These are phyloP conservation scores for Picus viridis DNA, from an alignment of 2,797 vertebrate species.

Conservation along the genomic window DNA sequence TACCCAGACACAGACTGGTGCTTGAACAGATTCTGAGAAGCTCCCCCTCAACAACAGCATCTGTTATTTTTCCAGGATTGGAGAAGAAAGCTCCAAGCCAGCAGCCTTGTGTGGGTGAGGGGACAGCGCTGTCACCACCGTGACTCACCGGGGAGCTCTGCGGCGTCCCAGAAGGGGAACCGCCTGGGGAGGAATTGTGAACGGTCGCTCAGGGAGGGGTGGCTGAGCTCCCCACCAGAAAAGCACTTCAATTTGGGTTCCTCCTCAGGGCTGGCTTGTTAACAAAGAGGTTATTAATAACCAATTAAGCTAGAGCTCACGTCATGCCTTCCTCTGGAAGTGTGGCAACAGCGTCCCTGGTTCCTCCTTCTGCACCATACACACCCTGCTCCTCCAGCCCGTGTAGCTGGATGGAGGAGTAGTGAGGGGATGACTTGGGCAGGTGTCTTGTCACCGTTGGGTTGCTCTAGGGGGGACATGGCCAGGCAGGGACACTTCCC, in stretches of 20 bases:
- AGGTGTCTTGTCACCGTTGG: fast-evolving
- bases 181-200: not conserved
- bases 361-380: not conserved
- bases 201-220: not conserved
- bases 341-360: not conserved
- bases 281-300: constrained; percentile 63
- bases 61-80: constrained; percentile 59
- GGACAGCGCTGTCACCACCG: not conserved
- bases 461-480: fast-evolving
- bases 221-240: not conserved
- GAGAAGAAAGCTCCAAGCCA: not conserved
- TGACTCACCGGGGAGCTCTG: constrained; percentile 27
- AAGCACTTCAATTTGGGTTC: not conserved
- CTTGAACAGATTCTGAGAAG: not conserved
- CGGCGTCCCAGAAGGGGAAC: not conserved
- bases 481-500: too few species aligned
- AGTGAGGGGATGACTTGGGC: not conserved
- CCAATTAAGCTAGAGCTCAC: not conserved
- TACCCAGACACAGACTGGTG: not conserved
- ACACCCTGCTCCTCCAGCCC: not conserved
- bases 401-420: not conserved
- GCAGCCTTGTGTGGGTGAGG: constrained; percentile 29
- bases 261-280: constrained; percentile 14
- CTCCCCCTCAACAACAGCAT: constrained; percentile 34
- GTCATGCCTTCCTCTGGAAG: constrained; percentile 34